Percentiles rank a stretch among this genome's conserved stretches.
Conservation (phyloP, 2,888 invertebrate species). For the Boloria euphrosyne region DNA sequence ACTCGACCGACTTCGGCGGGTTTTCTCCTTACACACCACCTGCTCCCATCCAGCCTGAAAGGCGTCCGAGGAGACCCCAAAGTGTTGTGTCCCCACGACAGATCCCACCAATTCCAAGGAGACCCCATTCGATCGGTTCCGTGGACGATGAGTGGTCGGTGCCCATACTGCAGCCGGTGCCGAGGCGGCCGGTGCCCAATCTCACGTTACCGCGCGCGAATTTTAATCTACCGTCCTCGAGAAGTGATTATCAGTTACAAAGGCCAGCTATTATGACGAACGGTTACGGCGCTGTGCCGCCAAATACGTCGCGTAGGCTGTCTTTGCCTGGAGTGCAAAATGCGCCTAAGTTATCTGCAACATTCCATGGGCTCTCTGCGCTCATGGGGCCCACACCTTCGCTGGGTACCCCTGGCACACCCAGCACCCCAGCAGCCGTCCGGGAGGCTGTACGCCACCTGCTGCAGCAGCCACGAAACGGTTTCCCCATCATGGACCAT, state of each 20-base stretch:
- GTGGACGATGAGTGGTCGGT: constrained; percentile 70
- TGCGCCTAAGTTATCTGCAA: constrained; percentile 83
- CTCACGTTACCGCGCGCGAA: constrained; percentile 74
- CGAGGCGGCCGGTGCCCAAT: constrained; percentile 75
- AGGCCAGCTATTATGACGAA: constrained; percentile 79
- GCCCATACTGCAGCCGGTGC: constrained; percentile 80
- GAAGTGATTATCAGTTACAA: constrained; percentile 84
- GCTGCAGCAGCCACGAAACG: constrained; percentile 86
- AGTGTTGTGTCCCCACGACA: constrained; percentile 78
- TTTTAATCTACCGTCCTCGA: constrained; percentile 81
- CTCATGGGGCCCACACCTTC: constrained; percentile 58
- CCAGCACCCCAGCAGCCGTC: constrained; percentile 84
- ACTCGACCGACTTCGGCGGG: constrained; percentile 64
- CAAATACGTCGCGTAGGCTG: constrained; percentile 76
- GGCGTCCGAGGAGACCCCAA: constrained; percentile 75
- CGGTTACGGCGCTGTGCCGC: constrained; percentile 76
- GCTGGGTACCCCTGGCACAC: constrained; percentile 72
- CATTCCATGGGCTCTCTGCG: constrained; percentile 82
- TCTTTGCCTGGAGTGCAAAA: constrained; percentile 79
- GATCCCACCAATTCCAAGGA: constrained; percentile 60
- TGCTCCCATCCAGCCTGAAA: constrained; percentile 60
- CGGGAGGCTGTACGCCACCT: constrained; percentile 87
- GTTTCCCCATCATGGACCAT: constrained; percentile 89
- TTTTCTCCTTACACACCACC: constrained; percentile 83
- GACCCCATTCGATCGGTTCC: constrained; percentile 85